A percentile compares a stretch with the other conserved stretches of the same genome.
phyloP scores from a whole-genome alignment of 1,140 invertebrate genomes.

The Leptinotarsa texana region DNA sequence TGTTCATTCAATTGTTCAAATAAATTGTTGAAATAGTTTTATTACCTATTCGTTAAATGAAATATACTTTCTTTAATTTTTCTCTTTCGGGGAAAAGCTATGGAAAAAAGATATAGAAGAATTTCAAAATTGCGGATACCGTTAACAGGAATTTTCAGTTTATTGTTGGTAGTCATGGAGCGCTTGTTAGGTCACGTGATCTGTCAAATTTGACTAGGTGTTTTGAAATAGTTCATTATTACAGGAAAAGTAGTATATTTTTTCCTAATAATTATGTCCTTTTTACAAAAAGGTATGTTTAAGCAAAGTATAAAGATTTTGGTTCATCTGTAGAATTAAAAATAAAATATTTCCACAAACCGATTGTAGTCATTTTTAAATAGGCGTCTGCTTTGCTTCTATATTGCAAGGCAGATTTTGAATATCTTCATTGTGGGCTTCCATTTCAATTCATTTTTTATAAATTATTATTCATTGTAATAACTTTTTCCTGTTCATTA shows the following conservation, averaged over 20 bases:
- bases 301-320: background rate
- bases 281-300: slow-evolving; percentile 40
- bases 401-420: background rate
- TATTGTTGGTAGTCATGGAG: slow-evolving; percentile 34
- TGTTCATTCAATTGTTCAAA: slow-evolving; percentile 29
- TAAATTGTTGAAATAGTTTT: slow-evolving; percentile 7
- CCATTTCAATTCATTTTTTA: too few species aligned
- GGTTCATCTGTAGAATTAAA: background rate
- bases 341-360: background rate
- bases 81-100: background rate
- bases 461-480: too few species aligned
- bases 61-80: too few species aligned
- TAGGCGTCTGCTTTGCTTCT: slow-evolving; percentile 10
- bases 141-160: background rate
- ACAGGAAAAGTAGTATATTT: slow-evolving; percentile 33
- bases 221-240: slow-evolving; percentile 45
- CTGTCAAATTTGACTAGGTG: slow-evolving; percentile 48
- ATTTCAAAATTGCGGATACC: background rate
- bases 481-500: too few species aligned
- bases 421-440: background rate
- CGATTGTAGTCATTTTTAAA: slow-evolving; percentile 4
- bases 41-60: background rate
- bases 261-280: slow-evolving; percentile 33
- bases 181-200: slow-evolving; percentile 39
- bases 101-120: background rate